Evolutionary conservation across 30 jellyfish, hydroid and myxozoan species (phyloP).

Genomic region (Nemopilema nomurai): DNA sequence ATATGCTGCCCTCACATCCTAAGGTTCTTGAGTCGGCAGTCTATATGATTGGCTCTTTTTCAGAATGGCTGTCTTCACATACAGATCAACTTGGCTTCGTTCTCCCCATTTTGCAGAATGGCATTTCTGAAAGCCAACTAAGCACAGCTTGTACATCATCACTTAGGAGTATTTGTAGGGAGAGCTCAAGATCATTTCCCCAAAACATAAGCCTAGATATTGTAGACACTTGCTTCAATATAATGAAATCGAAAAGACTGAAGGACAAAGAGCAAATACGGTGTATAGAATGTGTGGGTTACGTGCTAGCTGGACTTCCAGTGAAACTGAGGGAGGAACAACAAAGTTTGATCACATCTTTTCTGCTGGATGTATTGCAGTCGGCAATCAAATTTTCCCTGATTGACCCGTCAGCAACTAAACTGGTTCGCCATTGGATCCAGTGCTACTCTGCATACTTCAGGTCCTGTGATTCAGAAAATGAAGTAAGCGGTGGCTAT

Average conservation of each 20-base stretch:
- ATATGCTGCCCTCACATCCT: constrained; percentile 80
- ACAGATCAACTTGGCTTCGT: constrained; percentile 59
- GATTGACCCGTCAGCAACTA: constrained; percentile 50
- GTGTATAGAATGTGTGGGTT: constrained; percentile 79
- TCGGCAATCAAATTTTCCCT: constrained; percentile 32
- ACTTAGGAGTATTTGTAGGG: constrained; percentile 83
- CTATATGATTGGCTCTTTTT: constrained; percentile 76
- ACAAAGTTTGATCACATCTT: constrained; percentile 41
- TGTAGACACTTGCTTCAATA: constrained; percentile 57
- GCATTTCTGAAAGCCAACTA: constrained; percentile 56
- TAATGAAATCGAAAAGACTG: constrained; percentile 20
- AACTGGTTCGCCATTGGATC: constrained; percentile 58
- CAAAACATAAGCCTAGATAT: constrained; percentile 37
- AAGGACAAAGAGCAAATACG: constrained; percentile 50
- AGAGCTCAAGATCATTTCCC: constrained; percentile 61
- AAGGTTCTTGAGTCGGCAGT: constrained; percentile 72
- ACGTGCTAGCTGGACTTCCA: constrained; percentile 61
- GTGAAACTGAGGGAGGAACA: constrained; percentile 43
- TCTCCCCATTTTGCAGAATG: constrained; percentile 74
- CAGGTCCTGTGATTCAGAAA: constrained; percentile 79
- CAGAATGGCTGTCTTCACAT: constrained; percentile 85
- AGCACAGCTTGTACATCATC: constrained; percentile 75
- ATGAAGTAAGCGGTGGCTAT: not conserved
- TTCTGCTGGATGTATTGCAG: constrained; percentile 43
- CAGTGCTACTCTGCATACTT: constrained; percentile 65